phyloP scores from a whole-genome alignment of 2,797 vertebrate genomes.

The Pangasius sanitwongsei region DNA sequence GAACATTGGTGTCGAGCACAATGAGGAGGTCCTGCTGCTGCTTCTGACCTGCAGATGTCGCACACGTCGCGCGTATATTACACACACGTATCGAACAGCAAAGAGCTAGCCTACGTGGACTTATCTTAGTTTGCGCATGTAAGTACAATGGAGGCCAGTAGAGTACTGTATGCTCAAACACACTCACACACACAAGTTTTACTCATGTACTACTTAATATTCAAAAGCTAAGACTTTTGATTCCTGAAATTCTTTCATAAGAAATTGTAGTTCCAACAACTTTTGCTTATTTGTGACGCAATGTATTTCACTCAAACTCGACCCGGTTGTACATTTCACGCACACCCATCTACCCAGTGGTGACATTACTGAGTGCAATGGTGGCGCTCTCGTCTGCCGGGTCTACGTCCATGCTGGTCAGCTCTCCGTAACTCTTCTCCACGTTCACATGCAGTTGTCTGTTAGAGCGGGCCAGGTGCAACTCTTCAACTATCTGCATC shows the following conservation, averaged over 20 bases:
- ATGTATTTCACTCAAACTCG: neutral
- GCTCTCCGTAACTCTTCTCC: constrained; percentile 81
- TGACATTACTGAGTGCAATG: constrained; percentile 48
- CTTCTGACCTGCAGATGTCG: constrained; percentile 66
- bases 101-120: neutral
- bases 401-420: constrained; percentile 92
- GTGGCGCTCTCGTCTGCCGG: constrained; percentile 69
- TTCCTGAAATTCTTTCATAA: neutral
- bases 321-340: neutral
- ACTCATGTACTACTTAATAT: neutral
- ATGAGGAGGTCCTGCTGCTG: constrained; percentile 77
- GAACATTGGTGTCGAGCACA: constrained; percentile 92
- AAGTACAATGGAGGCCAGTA: neutral
- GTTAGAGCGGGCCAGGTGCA: constrained; percentile 83
- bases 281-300: neutral
- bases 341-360: neutral
- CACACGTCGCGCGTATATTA: neutral
- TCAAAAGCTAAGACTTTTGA: neutral
- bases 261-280: neutral
- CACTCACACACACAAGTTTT: neutral
- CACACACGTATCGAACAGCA: neutral
- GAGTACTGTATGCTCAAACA: neutral
- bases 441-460: constrained; percentile 79
- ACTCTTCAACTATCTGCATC: constrained; percentile 85
- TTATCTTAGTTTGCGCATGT: neutral